Base-by-base conservation (phyloP, 2,797 vertebrate genomes). In the Alectoris magna region DNA sequence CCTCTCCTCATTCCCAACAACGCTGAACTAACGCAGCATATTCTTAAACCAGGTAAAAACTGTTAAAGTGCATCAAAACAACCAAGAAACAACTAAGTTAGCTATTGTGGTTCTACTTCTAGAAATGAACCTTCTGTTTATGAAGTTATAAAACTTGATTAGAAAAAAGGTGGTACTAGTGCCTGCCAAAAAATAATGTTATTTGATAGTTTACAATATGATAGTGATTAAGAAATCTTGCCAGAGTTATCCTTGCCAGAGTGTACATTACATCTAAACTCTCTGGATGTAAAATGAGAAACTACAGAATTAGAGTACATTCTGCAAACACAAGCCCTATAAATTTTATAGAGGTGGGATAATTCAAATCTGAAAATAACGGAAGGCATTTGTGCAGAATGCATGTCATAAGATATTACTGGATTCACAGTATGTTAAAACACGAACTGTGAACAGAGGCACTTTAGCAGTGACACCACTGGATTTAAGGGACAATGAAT, bases 321-420 rank as follows among this genome's bases (percentile, higher is more conserved):
- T 87, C 53, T 68, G 51, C 34, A 77, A 72, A 53, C 26, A 67
- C 9, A 68, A 73, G 41, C 68, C 58, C 6, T 51, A 74, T 62
- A 18, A 58, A 73, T 77, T 85, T 84, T 72, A 87, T 23, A 44
- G 12, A 67, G 73, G 11, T 82, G 14, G 12, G 38, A n/a, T 51
- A 69, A 87, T 51, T 88, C 77, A 48, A 27, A 88, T 55, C 39
- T 60, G 77, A 90, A 95, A 95, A 81, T 46, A 74, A 60, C 15
- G 80, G 79, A 88, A 87, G 27, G 58, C 44, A 23, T 67, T 67
- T 46, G 34, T 24, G 31, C 18, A 53, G 51, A 68, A 64, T 4
- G 9, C 17, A 31, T 10, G 11, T 38, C 11, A 0, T 56, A 76
- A 87, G 41, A 82, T 46, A 53, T 79, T 63, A 82, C 24, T 60